Conservation (phyloP, 2,113 vertebrate species). For the Anser cygnoides region DNA sequence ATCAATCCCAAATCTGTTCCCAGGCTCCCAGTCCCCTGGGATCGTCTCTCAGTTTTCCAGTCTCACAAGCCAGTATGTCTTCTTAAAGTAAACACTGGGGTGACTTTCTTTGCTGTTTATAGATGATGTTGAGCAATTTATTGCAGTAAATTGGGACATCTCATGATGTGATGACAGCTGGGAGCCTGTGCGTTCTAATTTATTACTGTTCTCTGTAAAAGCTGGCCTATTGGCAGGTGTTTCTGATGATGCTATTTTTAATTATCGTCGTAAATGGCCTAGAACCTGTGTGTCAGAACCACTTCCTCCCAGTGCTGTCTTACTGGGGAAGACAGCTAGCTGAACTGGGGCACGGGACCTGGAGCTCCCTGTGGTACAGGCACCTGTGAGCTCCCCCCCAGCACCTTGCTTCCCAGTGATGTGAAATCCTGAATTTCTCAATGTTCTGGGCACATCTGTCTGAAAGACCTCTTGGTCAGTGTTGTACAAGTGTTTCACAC, state of each 20-base stretch:
- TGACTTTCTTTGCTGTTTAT: neutral
- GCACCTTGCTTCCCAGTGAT: accelerated
- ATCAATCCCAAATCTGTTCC: neutral
- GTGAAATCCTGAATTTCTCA: neutral
- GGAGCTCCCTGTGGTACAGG: neutral
- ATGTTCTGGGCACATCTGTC: neutral
- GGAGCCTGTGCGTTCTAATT: neutral
- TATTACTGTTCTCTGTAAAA: neutral
- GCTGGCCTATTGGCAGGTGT: neutral
- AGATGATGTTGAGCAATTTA: neutral
- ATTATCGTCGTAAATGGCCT: neutral
- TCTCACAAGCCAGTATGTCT: neutral
- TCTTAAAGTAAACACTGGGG: neutral
- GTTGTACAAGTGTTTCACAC: neutral
- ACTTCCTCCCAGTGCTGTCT: neutral
- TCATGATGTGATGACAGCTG: neutral
- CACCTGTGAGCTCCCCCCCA: accelerated
- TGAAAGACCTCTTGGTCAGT: neutral
- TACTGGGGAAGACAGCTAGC: accelerated
- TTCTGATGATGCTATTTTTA: neutral
- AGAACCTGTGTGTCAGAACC: neutral
- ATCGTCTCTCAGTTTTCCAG: neutral
- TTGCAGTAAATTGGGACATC: neutral
- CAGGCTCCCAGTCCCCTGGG: neutral
- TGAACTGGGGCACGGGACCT: accelerated